A percentile compares a stretch with the other conserved stretches of the same genome.
Evolutionary conservation across 2,113 vertebrate species (phyloP).

Genomic region (Stigmatopora argus): DNA sequence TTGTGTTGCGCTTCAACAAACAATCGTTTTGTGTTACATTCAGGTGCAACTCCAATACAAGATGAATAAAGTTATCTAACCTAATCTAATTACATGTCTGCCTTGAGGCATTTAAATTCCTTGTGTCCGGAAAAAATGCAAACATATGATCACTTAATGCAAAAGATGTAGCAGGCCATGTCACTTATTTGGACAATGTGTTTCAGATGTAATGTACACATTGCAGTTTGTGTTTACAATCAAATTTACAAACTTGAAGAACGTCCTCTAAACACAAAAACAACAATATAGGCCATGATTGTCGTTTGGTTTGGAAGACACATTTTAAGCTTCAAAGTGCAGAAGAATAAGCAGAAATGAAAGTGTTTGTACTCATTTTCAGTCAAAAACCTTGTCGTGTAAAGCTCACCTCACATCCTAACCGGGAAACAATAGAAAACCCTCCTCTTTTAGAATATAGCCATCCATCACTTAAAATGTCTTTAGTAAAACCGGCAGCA

Average conservation of each 20-base stretch:
- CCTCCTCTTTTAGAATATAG: slow-evolving; percentile 67
- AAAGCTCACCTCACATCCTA: neutral
- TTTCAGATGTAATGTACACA: too few species aligned
- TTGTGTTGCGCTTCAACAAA: too few species aligned
- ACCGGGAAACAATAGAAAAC: neutral
- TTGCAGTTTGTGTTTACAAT: too few species aligned
- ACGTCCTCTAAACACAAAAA: neutral
- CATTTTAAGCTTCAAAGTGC: neutral
- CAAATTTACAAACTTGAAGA: neutral
- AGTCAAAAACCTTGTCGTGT: neutral
- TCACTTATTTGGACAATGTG: neutral
- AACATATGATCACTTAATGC: neutral
- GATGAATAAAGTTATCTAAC: too few species aligned
- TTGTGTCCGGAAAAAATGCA: neutral
- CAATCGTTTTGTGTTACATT: too few species aligned
- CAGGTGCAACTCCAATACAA: too few species aligned
- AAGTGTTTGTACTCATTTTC: neutral
- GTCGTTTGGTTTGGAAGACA: neutral
- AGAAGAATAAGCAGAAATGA: neutral
- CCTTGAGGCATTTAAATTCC: neutral
- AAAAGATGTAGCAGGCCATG: neutral
- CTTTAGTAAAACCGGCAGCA: slow-evolving; percentile 22
- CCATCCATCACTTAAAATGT: slow-evolving; percentile 43
- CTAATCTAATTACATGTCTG: too few species aligned
- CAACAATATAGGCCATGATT: neutral